Percentiles rank a stretch among this genome's conserved stretches.
Conservation (phyloP, 2,113 vertebrate species). For the Xerus inauris region DNA sequence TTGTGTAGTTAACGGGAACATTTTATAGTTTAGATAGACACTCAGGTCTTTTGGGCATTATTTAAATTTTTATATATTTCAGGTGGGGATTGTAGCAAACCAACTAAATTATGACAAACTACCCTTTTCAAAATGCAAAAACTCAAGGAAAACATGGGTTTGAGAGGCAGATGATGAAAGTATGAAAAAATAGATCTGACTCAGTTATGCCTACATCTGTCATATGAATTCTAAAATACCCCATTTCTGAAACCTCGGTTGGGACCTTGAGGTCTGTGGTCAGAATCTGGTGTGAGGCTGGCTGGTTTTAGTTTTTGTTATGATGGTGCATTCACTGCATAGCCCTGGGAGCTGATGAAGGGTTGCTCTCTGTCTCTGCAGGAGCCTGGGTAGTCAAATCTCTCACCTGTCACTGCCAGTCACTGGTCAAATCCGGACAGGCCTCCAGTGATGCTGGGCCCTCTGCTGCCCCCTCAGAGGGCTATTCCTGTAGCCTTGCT, state of each 20-base stretch:
- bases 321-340: not conserved
- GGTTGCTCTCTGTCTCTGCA: not conserved
- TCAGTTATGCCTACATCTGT: not conserved
- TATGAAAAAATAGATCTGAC: conserved; percentile 22
- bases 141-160: not conserved
- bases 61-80: conserved; percentile 36
- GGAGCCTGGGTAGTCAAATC: too few relatives aligned
- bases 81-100: conserved; percentile 62
- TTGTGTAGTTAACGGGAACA: conserved; percentile 64
- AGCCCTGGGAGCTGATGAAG: not conserved
- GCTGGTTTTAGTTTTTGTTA: not conserved
- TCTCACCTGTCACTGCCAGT: not conserved
- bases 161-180: not conserved
- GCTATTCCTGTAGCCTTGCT: not conserved
- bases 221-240: not conserved
- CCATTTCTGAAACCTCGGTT: not conserved
- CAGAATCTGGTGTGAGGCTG: not conserved
- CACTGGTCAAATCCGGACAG: not conserved
- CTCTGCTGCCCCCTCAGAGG: not conserved
- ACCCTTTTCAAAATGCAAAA: not conserved
- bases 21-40: conserved; percentile 61
- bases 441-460: not conserved
- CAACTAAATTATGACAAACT: conserved; percentile 41
- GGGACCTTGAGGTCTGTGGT: not conserved
- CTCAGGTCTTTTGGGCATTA: conserved; percentile 59